These are phyloP conservation scores for Spialia ferax DNA, from an alignment of 2,888 invertebrate species.

Conservation along the genomic window DNA sequence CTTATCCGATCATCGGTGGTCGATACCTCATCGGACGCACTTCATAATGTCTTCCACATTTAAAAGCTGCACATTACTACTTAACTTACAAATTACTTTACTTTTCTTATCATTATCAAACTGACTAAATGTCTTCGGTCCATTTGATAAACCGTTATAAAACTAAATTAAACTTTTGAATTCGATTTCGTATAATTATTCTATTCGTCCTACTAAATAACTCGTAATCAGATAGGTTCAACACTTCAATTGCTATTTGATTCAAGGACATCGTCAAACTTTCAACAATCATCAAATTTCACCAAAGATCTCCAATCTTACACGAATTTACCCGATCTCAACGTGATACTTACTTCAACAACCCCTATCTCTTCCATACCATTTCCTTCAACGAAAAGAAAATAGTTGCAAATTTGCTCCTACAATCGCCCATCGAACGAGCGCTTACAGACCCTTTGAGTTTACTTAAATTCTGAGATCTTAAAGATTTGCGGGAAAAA, in stretches of 20 bases:
- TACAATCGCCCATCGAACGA: conserved; percentile 22
- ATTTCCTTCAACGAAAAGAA: conserved; percentile 35
- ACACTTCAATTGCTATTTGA: neutral
- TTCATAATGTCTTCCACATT: too few species aligned
- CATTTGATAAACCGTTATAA: too few species aligned
- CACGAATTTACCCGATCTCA: conserved; percentile 19
- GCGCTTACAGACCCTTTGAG: conserved; percentile 17
- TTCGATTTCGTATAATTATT: too few species aligned
- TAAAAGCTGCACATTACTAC: too few species aligned
- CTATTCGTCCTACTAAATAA: too few species aligned
- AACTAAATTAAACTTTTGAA: too few species aligned
- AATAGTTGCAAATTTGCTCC: conserved; percentile 31
- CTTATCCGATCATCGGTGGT: too few species aligned
- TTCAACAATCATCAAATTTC: conserved; percentile 8
- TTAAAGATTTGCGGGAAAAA: conserved; percentile 14
- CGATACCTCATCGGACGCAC: too few species aligned
- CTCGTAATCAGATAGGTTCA: neutral
- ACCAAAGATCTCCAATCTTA: conserved; percentile 7
- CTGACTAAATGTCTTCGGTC: too few species aligned
- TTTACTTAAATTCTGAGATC: conserved; percentile 5
- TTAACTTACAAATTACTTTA: too few species aligned
- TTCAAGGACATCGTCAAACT: conserved; percentile 10
- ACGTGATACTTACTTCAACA: conserved; percentile 19
- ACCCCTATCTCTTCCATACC: conserved; percentile 39
- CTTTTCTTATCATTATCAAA: too few species aligned